Conservation (phyloP, 2,888 invertebrate genomes). For the Coleophora deauratella region DNA sequence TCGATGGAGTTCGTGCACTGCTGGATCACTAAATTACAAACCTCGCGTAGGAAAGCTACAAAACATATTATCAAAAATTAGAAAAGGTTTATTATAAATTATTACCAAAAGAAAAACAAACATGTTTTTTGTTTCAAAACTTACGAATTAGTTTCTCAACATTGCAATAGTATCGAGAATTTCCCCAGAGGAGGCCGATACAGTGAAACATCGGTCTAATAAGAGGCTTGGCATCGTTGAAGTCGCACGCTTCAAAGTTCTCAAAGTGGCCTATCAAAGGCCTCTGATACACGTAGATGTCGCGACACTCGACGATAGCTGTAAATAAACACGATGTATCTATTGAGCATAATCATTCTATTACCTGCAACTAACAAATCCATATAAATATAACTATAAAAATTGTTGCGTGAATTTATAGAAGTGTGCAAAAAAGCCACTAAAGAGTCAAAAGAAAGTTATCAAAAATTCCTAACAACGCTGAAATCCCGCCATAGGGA, state of each 20-base stretch:
- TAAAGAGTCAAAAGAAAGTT: no score
- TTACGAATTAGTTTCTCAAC: slow-evolving; percentile 69
- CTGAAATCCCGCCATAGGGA: no score
- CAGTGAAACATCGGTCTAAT: slow-evolving; percentile 84
- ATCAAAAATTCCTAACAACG: no score
- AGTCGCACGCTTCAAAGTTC: slow-evolving; percentile 80
- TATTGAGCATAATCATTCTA: no score
- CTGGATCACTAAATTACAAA: slow-evolving; percentile 87
- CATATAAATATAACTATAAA: no score
- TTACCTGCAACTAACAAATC: no score
- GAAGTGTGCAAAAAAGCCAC: no score
- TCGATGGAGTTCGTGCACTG: slow-evolving; percentile 83
- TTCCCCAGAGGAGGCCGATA: slow-evolving; percentile 88
- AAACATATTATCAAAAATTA: slow-evolving; percentile 22
- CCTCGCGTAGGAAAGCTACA: slow-evolving; percentile 81
- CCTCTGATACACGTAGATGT: slow-evolving; percentile 85
- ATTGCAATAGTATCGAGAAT: slow-evolving; percentile 83
- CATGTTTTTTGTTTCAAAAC: slow-evolving; percentile 22
- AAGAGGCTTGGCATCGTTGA: slow-evolving; percentile 74
- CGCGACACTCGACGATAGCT: slow-evolving; percentile 88
- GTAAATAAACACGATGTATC: slow-evolving; percentile 19
- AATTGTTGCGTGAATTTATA: no score
- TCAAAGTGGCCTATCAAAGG: slow-evolving; percentile 82
- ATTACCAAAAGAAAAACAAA: no score
- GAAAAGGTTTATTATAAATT: no score